Evolutionary conservation across 2,797 vertebrate genomes (phyloP).

Genomic region (Xiphorhynchus erythropygius): DNA sequence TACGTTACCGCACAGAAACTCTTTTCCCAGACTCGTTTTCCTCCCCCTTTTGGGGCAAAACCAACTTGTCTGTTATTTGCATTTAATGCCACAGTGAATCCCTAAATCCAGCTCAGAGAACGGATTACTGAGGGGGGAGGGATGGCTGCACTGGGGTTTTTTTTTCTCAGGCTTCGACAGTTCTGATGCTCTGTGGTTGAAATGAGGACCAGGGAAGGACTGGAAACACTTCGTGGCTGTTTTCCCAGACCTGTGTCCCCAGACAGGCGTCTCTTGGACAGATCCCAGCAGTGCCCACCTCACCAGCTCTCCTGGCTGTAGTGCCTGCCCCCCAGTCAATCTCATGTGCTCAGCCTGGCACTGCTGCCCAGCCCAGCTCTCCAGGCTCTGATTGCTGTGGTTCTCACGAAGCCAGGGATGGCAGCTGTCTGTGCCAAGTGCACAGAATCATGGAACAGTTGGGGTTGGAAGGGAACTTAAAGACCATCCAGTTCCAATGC

Average conservation of each 20-base stretch:
- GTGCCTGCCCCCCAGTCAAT: background rate
- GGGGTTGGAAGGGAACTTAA: background rate
- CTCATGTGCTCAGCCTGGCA: background rate
- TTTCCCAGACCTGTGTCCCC: background rate
- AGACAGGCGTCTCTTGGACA: rapidly evolving
- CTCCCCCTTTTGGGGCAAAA: conserved; percentile 12
- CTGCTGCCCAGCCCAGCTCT: background rate
- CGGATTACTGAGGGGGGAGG: conserved; percentile 43
- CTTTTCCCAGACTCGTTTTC: conserved; percentile 7
- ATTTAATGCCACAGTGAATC: conserved; percentile 55
- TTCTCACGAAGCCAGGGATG: rapidly evolving
- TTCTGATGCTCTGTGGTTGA: background rate
- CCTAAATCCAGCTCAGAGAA: conserved; percentile 57
- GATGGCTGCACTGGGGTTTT: background rate
- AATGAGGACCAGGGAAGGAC: rapidly evolving
- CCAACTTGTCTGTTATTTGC: background rate
- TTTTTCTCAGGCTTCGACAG: conserved; percentile 25
- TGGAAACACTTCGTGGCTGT: background rate
- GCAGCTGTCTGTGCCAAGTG: background rate
- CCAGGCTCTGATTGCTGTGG: rapidly evolving
- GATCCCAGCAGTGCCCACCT: background rate
- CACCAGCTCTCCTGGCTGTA: background rate
- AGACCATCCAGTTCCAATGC: rapidly evolving
- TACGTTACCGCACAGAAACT: conserved; percentile 42
- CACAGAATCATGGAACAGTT: background rate